These are phyloP conservation scores for Clitarchus hookeri DNA, from an alignment of 2,888 invertebrate genomes.

Conservation along the genomic window DNA sequence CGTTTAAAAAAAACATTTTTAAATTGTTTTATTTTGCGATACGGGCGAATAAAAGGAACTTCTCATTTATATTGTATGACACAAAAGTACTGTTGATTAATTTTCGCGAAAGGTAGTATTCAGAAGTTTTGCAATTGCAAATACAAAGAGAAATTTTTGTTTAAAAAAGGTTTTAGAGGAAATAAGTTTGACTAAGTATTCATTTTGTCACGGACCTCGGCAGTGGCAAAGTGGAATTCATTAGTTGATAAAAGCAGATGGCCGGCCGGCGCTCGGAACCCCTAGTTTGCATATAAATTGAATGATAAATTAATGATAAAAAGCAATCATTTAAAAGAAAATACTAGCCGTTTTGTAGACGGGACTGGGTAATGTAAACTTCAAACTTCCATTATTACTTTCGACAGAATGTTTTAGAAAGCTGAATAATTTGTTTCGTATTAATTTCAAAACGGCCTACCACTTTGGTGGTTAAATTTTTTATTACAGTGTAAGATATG, in stretches of 20 bases:
- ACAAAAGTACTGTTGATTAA: neutral
- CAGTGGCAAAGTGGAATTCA: neutral
- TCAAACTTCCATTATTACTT: constrained; percentile 7
- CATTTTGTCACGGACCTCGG: neutral
- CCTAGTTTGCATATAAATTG: neutral
- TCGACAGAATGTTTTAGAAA: neutral
- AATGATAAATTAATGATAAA: constrained; percentile 3
- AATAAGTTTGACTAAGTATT: neutral
- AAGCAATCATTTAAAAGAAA: neutral
- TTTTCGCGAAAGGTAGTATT: neutral
- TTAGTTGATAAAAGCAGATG: neutral
- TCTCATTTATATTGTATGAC: neutral
- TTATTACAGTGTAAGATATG: neutral
- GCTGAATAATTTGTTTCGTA: neutral
- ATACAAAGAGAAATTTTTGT: neutral
- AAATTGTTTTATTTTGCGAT: neutral
- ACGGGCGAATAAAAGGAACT: neutral
- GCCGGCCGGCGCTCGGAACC: neutral
- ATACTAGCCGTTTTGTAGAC: neutral
- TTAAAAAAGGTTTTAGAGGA: neutral
- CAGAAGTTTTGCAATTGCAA: neutral
- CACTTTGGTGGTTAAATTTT: neutral
- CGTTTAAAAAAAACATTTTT: neutral
- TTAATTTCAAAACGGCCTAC: neutral
- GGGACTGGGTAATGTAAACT: neutral